phyloP scores from a whole-genome alignment of 2,888 invertebrate species.

The Catocala fraxini region DNA sequence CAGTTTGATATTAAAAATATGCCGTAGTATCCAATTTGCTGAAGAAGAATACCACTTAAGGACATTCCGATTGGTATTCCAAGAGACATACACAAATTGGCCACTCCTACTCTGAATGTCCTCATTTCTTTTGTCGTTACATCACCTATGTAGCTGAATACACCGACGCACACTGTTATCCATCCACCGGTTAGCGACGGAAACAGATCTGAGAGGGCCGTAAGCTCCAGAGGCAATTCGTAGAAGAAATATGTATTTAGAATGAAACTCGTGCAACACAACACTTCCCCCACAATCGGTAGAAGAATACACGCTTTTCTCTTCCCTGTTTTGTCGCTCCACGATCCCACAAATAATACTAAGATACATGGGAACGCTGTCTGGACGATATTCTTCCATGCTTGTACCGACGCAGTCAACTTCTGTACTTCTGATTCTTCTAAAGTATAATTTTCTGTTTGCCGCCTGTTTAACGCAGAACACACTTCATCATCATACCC shows the following conservation, averaged over 20 bases:
- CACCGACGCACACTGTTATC: slow-evolving; percentile 88
- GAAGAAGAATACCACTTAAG: slow-evolving; percentile 85
- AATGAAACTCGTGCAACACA: slow-evolving; percentile 83
- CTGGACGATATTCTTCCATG: slow-evolving; percentile 87
- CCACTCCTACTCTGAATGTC: slow-evolving; percentile 89
- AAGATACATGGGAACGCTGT: slow-evolving; percentile 87
- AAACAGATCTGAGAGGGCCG: slow-evolving; percentile 86
- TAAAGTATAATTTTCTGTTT: slow-evolving; percentile 90
- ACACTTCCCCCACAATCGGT: slow-evolving; percentile 86
- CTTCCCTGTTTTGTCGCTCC: slow-evolving; percentile 88
- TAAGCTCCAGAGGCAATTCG: slow-evolving; percentile 87
- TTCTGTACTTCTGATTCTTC: slow-evolving; percentile 90
- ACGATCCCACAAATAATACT: slow-evolving; percentile 88
- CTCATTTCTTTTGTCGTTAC: slow-evolving; percentile 88
- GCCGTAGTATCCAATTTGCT: slow-evolving; percentile 84
- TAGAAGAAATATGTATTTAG: slow-evolving; percentile 88
- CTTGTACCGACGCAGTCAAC: slow-evolving; percentile 86
- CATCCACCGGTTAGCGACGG: slow-evolving; percentile 87
- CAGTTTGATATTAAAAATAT: slow-evolving; percentile 84
- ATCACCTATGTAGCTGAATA: slow-evolving; percentile 89
- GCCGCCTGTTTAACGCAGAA: slow-evolving; percentile 91
- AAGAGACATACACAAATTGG: slow-evolving; percentile 89
- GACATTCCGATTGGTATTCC: slow-evolving; percentile 88
- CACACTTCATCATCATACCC: slow-evolving; percentile 92
- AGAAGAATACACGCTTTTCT: slow-evolving; percentile 88